Percentiles rank a stretch among this genome's conserved stretches.
Conservation (phyloP, 2,888 invertebrate species). For the Xanthia togata region DNA sequence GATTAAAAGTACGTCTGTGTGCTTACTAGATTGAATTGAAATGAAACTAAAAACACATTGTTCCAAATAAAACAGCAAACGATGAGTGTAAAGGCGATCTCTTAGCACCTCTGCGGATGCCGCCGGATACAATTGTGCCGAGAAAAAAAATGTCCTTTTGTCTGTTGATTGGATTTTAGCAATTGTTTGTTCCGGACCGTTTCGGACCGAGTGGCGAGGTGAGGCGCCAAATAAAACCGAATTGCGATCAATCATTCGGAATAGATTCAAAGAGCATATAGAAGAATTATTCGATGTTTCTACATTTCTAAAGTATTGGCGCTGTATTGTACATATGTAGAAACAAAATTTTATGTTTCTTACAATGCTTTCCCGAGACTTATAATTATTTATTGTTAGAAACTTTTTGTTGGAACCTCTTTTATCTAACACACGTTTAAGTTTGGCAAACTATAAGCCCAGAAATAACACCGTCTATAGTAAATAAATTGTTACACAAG, state of each 20-base stretch:
- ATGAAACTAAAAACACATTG: conserved; percentile 5
- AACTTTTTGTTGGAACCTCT: no score
- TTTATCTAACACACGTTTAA: background rate
- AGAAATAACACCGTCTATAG: background rate
- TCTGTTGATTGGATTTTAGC: conserved; percentile 67
- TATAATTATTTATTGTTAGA: no score
- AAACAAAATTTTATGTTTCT: background rate
- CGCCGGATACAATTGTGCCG: conserved; percentile 53
- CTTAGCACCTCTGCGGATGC: conserved; percentile 48
- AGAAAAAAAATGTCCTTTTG: conserved; percentile 68
- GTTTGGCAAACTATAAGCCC: background rate
- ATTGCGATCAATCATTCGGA: conserved; percentile 55
- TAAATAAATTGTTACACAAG: background rate
- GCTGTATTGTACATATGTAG: conserved; percentile 8
- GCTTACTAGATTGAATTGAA: background rate
- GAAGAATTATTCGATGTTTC: conserved; percentile 10
- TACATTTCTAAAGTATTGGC: background rate
- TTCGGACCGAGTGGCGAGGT: conserved; percentile 51
- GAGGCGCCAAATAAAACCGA: conserved; percentile 52
- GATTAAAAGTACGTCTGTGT: background rate
- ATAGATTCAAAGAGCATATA: conserved; percentile 34
- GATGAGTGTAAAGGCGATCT: conserved; percentile 20
- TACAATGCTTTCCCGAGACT: background rate
- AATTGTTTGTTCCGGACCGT: conserved; percentile 64
- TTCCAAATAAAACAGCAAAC: conserved; percentile 26